Evolutionary conservation across 2,113 vertebrate species (phyloP).

Genomic region (Elaphurus davidianus): DNA sequence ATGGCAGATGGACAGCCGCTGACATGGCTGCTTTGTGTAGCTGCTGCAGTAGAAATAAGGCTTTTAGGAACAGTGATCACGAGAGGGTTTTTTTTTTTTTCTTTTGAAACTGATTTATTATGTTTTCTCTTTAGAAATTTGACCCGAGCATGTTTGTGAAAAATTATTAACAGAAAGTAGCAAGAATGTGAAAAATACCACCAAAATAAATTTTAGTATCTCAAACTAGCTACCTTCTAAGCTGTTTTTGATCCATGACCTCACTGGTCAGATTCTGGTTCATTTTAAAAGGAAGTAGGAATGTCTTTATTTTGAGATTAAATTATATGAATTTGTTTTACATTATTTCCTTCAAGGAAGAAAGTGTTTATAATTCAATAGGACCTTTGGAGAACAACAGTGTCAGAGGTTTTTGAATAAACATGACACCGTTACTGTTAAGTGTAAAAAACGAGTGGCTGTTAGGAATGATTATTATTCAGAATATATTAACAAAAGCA

Average conservation of each 20-base stretch:
- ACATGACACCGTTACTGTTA: background rate
- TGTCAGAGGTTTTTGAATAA: background rate
- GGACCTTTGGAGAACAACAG: background rate
- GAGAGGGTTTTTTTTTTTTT: background rate
- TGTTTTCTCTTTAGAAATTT: background rate
- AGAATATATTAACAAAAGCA: background rate
- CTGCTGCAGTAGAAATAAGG: background rate
- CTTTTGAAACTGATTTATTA: background rate
- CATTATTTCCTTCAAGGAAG: background rate
- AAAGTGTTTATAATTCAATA: background rate
- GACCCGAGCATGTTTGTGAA: background rate
- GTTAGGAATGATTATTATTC: background rate
- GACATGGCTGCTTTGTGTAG: background rate
- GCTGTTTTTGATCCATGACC: background rate
- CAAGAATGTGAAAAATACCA: background rate
- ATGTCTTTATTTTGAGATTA: background rate
- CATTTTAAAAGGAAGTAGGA: background rate
- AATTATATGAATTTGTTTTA: background rate
- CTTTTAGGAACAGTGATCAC: background rate
- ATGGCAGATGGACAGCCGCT: background rate
- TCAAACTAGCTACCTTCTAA: background rate
- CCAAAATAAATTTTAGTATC: background rate
- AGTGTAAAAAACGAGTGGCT: background rate
- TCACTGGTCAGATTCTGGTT: background rate
- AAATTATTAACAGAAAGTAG: background rate